Conservation (phyloP, 2,797 vertebrate species). For the Rhinatrema bivittatum region DNA sequence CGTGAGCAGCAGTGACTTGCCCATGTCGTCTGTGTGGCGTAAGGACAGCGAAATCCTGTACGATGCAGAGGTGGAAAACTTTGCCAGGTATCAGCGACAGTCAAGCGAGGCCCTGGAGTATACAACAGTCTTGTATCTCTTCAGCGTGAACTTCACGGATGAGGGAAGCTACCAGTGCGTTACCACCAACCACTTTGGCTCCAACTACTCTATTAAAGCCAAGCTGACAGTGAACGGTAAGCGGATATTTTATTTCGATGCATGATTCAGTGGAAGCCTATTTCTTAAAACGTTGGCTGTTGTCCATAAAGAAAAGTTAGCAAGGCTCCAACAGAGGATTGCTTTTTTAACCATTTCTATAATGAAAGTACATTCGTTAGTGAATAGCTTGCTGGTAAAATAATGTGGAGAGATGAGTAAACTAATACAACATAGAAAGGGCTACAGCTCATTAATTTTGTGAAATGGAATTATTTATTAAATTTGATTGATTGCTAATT, state of each 20-base stretch:
- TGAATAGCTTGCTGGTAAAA: no score
- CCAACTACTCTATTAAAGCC: constrained; percentile 72
- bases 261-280: no score
- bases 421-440: no score
- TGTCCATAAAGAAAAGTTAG: no score
- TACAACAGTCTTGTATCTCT: constrained; percentile 60
- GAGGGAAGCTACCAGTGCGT: constrained; percentile 76
- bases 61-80: constrained; percentile 59
- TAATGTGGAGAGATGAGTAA: no score
- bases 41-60: constrained; percentile 65
- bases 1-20: constrained; percentile 66
- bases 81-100: constrained; percentile 57
- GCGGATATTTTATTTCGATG: constrained; percentile 2
- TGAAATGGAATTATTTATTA: no score
- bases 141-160: constrained; percentile 70
- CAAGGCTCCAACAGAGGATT: no score
- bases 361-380: no score
- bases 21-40: constrained; percentile 63
- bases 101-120: constrained; percentile 55
- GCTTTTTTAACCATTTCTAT: no score
- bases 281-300: no score
- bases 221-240: constrained; percentile 72
- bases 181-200: constrained; percentile 70
- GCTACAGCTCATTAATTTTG: no score
- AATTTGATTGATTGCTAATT: no score